Evolutionary conservation across 2,113 vertebrate species (phyloP).

Genomic region (Puntigrus tetrazona): DNA sequence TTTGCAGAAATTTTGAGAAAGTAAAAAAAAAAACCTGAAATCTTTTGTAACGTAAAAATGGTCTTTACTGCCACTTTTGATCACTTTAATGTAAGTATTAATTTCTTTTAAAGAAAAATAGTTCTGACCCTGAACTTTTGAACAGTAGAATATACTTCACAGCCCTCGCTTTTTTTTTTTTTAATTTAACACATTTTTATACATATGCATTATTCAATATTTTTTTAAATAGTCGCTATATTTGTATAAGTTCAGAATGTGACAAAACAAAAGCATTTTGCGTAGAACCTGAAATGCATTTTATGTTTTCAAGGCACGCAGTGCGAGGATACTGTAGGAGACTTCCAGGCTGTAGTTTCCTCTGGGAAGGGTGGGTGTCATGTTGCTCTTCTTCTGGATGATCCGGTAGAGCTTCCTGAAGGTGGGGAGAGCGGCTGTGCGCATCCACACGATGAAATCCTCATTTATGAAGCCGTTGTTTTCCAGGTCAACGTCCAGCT

Average conservation of each 20-base stretch:
- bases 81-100: neutral
- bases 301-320: neutral
- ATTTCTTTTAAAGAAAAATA: neutral
- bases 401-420: slow-evolving; percentile 95
- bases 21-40: neutral
- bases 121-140: neutral
- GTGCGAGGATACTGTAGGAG: slow-evolving; percentile 92
- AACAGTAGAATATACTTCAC: neutral
- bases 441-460: slow-evolving; percentile 98
- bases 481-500: slow-evolving; percentile 76
- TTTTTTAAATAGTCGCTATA: neutral
- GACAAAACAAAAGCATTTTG: neutral
- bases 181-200: too few species aligned
- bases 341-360: slow-evolving; percentile 88
- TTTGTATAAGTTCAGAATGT: neutral
- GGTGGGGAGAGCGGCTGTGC: slow-evolving; percentile 91
- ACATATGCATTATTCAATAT: too few species aligned
- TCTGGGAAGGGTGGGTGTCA: slow-evolving; percentile 81
- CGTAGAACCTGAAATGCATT: neutral
- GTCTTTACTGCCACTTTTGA: neutral
- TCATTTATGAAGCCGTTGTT: slow-evolving; percentile 97
- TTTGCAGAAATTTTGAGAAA: too few species aligned
- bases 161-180: too few species aligned
- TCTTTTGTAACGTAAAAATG: neutral
- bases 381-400: slow-evolving; percentile 78